Evolutionary conservation across 2,113 vertebrate species (phyloP), one percentile per base, ranked within the genome.

Genomic region (Xiphias gladius): DNA sequence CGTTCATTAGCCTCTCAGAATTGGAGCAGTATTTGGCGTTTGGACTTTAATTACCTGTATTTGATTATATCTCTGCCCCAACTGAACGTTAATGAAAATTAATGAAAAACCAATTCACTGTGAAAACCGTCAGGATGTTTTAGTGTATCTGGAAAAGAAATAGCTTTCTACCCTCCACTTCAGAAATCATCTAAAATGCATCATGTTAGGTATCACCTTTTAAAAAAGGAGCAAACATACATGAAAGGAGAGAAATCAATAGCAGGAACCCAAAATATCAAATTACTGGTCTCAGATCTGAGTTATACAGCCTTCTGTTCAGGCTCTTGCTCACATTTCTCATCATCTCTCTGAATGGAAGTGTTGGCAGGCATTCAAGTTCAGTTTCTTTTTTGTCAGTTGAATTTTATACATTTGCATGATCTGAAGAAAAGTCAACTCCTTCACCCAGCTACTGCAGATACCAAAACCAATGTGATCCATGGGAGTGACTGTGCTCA

Each of bases 51-150:
- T 89, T 82, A 89, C 80, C 84, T 85, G 79, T 78, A 64, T 88
- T 91, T 88, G 89, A 85, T 73, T 75, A 59, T 85, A 93, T 91
- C 77, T 82, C 73, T 59, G 39, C 64, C 52, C 58, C 69, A 74
- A 77, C 68, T 88, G 67, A 92, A 91, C 43, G 52, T 81, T 80
- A 90, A 93, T 91, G 76, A 93, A 92, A 88, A 88, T 86, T 32
- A 86, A 92, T 91, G 70, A 89, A 89, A 93, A 86, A 84, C 43
- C 72, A 77, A 84, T 90, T 87, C 73, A 79, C 61, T 86, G 76
- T 35, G 80, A 85, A 85, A 85, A 24, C 65, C 68, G 55, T 82
- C 62, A 80, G 54, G 80, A 62, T 83, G 84, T 54, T 62, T 8
- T 35, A 46, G 41, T 73, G 69, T 37, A 62, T 71, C 63, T 61